phyloP scores from a whole-genome alignment of 2,797 vertebrate genomes.

The Pogoniulus pusillus region DNA sequence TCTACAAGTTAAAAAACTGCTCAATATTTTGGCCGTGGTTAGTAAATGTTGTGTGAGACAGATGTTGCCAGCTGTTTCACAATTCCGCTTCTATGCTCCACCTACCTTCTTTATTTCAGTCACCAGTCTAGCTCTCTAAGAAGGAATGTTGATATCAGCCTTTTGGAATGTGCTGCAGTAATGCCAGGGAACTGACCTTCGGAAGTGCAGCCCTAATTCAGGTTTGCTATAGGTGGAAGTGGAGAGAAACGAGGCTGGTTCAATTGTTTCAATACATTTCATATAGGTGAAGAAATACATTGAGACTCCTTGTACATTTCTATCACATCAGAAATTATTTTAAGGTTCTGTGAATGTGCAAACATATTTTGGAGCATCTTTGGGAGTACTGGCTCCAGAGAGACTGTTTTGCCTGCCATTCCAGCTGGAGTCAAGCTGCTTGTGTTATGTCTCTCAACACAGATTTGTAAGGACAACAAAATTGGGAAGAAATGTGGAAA shows the following conservation, averaged over 20 bases:
- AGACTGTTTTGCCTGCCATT: background rate
- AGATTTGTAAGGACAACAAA: slow-evolving; percentile 56
- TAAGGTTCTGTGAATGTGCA: background rate
- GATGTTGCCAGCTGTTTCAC: slow-evolving; percentile 59
- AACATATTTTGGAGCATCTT: background rate
- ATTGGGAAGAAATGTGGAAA: slow-evolving; percentile 49
- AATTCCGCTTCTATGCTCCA: background rate
- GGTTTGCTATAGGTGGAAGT: background rate
- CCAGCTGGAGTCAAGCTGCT: slow-evolving; percentile 66
- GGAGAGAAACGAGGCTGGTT: background rate
- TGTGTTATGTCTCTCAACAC: slow-evolving; percentile 57
- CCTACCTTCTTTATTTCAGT: slow-evolving; percentile 36
- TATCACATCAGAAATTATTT: background rate
- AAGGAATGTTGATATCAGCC: slow-evolving; percentile 46
- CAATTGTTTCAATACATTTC: background rate
- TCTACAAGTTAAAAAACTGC: background rate
- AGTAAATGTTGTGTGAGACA: slow-evolving; percentile 8
- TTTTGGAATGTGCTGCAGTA: slow-evolving; percentile 35
- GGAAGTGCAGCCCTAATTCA: background rate
- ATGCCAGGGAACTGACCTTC: slow-evolving; percentile 8
- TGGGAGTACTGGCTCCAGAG: background rate
- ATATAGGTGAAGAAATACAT: background rate
- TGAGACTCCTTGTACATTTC: background rate
- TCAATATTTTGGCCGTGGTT: background rate
- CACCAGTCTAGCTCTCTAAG: slow-evolving; percentile 27